Conservation (phyloP, 2,797 vertebrate species). For the Anguilla anguilla region DNA sequence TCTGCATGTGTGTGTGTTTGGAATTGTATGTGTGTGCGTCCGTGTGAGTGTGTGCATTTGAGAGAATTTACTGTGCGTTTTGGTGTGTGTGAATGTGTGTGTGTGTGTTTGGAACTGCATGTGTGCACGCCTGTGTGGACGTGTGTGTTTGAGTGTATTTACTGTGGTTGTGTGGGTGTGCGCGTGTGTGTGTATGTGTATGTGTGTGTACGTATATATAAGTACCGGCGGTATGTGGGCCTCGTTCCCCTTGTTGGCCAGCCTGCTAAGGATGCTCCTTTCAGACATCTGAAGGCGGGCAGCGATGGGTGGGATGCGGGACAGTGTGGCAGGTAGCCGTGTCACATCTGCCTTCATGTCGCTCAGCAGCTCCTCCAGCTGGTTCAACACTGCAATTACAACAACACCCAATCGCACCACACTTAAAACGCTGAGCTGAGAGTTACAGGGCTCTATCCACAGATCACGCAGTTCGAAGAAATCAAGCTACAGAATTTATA, state of each 20-base stretch:
- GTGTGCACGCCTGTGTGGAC: no score
- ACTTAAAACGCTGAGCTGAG: constrained; percentile 34
- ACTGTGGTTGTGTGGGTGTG: background rate
- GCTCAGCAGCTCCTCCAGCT: constrained; percentile 94
- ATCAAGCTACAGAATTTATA: background rate
- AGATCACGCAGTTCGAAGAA: background rate
- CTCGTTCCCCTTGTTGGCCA: constrained; percentile 92
- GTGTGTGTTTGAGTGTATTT: background rate
- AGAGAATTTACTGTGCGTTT: no score
- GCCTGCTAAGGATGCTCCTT: constrained; percentile 92
- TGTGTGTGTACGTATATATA: background rate
- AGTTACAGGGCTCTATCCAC: background rate
- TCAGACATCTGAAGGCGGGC: constrained; percentile 95
- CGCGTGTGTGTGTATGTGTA: background rate
- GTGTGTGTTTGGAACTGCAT: no score
- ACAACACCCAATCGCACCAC: background rate
- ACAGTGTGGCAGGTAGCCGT: constrained; percentile 88
- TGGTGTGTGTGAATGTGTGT: background rate
- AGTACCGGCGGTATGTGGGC: constrained; percentile 82
- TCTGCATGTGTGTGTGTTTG: no score
- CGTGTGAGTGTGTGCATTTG: background rate
- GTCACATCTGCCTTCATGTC: constrained; percentile 98
- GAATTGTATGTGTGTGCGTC: background rate
- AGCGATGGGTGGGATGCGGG: constrained; percentile 89
- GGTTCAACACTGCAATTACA: constrained; percentile 86